Evolutionary conservation across 2,113 vertebrate genomes (phyloP), one percentile per base, ranked within the genome.

Genomic region (Pomatorhinus ruficollis): DNA sequence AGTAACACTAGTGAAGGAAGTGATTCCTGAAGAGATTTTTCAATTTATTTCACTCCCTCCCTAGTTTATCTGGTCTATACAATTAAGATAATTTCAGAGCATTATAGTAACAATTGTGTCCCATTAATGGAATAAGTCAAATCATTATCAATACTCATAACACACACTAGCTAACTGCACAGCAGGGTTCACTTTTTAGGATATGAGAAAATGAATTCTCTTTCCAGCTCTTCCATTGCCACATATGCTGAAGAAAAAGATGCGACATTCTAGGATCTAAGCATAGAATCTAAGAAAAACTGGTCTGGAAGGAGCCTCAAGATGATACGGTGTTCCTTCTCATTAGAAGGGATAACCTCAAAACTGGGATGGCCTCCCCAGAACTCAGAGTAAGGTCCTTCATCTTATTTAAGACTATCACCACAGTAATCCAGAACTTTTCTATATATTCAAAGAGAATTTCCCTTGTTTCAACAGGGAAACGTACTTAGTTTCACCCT

Each of bases 221-320:
- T 56, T 65, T 50, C 25, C 33, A 90, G 25, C 4, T 80, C 42
- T 47, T 9, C 5, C 15, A 39, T 13, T 89, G 39, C 10, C 22
- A 42, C 2, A 10, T 9, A 61, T 2, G 11, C 16, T 35, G 4
- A 72, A 37, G 5, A 24, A n/a, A 83, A 39, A 70, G 23, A 13
- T 2, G 2, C 4, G 12, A 42, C 12, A 53, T 47, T 25, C 35
- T 24, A 44, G 4, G 16, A 74, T 19, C 31, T 57, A 13, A 27
- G n/a, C 25, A 54, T 0, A 72, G 11, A 60, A 80, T 8, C 10
- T 44, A 3, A 63, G 2, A 17, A 54, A 56, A 69, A 5, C 0
- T 17, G 10, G 8, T 6, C 39, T 69, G 19, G 15, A 92, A 71
- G 12, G 11, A 50, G 25, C 11, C 20, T 57, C 16, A 28, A 84